Conservation (phyloP, 2,888 invertebrate genomes). For the Caenorhabditis drosophilae region DNA sequence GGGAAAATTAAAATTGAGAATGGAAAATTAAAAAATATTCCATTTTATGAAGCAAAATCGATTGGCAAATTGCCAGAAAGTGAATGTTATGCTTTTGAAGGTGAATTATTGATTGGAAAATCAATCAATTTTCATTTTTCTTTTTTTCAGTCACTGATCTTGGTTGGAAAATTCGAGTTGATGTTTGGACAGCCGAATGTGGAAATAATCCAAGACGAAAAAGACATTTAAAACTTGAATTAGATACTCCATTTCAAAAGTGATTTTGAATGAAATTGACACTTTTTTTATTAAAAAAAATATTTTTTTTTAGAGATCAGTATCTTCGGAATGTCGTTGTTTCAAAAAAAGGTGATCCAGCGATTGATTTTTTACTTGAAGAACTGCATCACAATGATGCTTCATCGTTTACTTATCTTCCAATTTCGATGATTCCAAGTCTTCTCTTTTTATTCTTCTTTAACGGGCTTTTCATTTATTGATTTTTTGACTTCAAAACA, state of each 20-base stretch:
- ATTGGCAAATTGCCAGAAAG: constrained; percentile 41
- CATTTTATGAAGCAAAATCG: constrained; percentile 42
- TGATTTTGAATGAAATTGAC: constrained; percentile 23
- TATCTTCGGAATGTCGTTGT: constrained; percentile 59
- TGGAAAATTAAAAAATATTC: constrained; percentile 27
- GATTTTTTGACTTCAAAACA: neutral
- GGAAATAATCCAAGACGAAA: constrained; percentile 13
- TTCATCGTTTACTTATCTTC: neutral
- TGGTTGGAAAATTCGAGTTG: constrained; percentile 43
- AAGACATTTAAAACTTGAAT: constrained; percentile 23
- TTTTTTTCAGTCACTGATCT: constrained; percentile 48
- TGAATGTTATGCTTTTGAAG: constrained; percentile 48
- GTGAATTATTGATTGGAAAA: constrained; percentile 8
- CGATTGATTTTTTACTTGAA: constrained; percentile 64
- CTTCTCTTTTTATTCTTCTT: neutral
- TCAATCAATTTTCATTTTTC: constrained; percentile 12
- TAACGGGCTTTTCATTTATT: neutral
- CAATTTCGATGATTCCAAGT: neutral
- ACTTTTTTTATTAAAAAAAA: neutral
- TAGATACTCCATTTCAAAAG: constrained; percentile 52
- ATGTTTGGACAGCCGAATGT: constrained; percentile 45
- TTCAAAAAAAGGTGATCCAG: constrained; percentile 62
- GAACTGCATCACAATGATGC: constrained; percentile 45
- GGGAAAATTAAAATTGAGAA: constrained; percentile 60
- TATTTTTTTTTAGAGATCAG: constrained; percentile 43